Percentiles rank a stretch among this genome's conserved stretches.
Conservation (phyloP, 2,113 vertebrate species). For the Rissa tridactyla region DNA sequence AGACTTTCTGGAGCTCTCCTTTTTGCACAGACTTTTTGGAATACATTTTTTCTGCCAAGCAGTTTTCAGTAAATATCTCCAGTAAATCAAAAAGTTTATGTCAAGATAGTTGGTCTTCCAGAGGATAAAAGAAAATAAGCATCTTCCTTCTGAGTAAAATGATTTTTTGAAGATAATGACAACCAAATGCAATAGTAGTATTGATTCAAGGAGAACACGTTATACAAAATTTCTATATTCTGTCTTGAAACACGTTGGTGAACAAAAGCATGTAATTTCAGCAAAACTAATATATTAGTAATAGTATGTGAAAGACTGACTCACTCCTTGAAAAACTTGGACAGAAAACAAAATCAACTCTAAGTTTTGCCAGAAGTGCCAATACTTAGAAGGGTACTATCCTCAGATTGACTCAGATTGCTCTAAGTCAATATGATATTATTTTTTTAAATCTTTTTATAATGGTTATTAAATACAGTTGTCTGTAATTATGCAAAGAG, state of each 20-base stretch:
- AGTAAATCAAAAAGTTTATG: neutral
- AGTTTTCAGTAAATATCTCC: neutral
- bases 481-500: neutral
- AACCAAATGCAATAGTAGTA: neutral
- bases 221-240: neutral
- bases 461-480: neutral
- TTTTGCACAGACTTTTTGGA: constrained; percentile 5
- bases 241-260: neutral
- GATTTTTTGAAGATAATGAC: neutral
- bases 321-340: neutral
- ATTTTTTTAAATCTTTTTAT: neutral
- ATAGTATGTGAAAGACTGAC: neutral
- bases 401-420: too few species aligned
- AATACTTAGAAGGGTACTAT: neutral
- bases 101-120: neutral
- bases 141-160: neutral
- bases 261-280: neutral
- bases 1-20: neutral
- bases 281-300: neutral
- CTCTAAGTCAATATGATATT: neutral
- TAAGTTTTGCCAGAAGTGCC: neutral
- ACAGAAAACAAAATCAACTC: neutral
- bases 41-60: neutral
- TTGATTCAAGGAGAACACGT: neutral
- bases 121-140: neutral